Base-by-base conservation (phyloP, 2,888 invertebrate genomes). In the Cephus pulcher region DNA sequence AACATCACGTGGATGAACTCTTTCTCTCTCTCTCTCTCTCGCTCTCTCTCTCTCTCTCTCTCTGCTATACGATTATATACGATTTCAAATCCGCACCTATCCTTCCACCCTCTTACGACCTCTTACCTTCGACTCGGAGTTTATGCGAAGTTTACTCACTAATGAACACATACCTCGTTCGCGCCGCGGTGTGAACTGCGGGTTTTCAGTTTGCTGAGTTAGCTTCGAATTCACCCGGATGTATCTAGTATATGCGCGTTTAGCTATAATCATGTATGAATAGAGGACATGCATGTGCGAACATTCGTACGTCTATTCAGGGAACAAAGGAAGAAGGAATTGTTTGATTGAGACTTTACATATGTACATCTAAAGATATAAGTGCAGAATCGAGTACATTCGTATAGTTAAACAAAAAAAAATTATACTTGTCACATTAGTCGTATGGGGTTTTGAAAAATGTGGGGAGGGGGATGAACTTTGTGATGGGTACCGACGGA, bases 1-100 rank as follows among this genome's bases (percentile, higher is more conserved):
- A 82, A 83, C 81, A 82, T 80, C 82, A 78, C 81, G 82, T 81
- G 86, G 83, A 84, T 83, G 83, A 82, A 83, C 35, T 37, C 32
- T 56, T n/a, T 37, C 32, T 56, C 35, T 37, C 32, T 56, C 35
- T 37, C 32, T 56, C 35, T 37, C 32, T 56, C 35, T 37, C 32
- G 35, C 35, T 37, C 32, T 56, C 35, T 37, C 32, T 56, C 35
- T 37, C 32, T 56, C 12, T 35, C 35, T 35, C 74, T 37, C 3
- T 68, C 34, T 76, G 74, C 76, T 35, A 69, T 78, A 73, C 74
- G 73, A 78, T 81, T 79, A 33, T 69, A 69, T 34, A 34, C 76
- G 76, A 77, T 76, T 34, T 11, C 56, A 75, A 80, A 69, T 74
- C 30, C 73, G 69, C 69, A 78, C 32, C 15, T 34, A 15, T 37